Percentiles rank a stretch among this genome's conserved stretches.
phyloP scores from a whole-genome alignment of 53 echinoderm and acorn worm genomes.

The Temnopleurus reevesii region DNA sequence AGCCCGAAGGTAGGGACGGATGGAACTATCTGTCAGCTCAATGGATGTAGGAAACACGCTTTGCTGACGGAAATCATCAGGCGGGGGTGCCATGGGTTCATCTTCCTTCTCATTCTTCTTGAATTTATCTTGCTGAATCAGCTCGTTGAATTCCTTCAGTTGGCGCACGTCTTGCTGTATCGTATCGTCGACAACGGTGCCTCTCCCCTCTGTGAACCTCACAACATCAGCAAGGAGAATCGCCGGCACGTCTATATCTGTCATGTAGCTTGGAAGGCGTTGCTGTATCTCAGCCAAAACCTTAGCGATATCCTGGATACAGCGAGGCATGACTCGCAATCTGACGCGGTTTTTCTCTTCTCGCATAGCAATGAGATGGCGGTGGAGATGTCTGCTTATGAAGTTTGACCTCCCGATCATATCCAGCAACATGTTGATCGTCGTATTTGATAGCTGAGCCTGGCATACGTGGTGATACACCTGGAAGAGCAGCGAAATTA shows the following conservation, averaged over 20 bases:
- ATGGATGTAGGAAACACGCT: slow-evolving; percentile 71
- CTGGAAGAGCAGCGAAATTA: slow-evolving; percentile 68
- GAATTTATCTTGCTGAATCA: slow-evolving; percentile 45
- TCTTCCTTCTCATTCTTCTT: slow-evolving; percentile 14
- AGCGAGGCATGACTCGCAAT: slow-evolving; percentile 49
- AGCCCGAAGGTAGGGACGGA: slow-evolving; percentile 64
- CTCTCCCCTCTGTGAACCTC: slow-evolving; percentile 31
- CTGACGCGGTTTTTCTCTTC: slow-evolving; percentile 26
- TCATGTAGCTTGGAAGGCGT: slow-evolving; percentile 57
- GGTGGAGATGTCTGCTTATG: slow-evolving; percentile 63
- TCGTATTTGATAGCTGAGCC: slow-evolving; percentile 55
- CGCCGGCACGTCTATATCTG: slow-evolving; percentile 66
- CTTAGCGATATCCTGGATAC: slow-evolving; percentile 58
- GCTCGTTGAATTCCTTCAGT: slow-evolving; percentile 50
- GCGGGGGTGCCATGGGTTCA: slow-evolving; percentile 65
- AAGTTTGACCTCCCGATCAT: slow-evolving; percentile 63
- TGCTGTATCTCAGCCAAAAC: slow-evolving; percentile 70
- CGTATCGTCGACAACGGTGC: slow-evolving; percentile 52
- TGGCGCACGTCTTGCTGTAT: slow-evolving; percentile 34
- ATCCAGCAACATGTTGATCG: slow-evolving; percentile 64
- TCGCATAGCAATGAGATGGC: slow-evolving; percentile 68
- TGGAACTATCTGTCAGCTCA: slow-evolving; percentile 65
- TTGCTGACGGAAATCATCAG: slow-evolving; percentile 81
- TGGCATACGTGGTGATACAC: slow-evolving; percentile 69
- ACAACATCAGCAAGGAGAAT: slow-evolving; percentile 62